Percentiles rank a stretch among this genome's conserved stretches.
These are phyloP conservation scores for Eupithecia inturbata DNA, from an alignment of 2,888 invertebrate species.

Conservation along the genomic window DNA sequence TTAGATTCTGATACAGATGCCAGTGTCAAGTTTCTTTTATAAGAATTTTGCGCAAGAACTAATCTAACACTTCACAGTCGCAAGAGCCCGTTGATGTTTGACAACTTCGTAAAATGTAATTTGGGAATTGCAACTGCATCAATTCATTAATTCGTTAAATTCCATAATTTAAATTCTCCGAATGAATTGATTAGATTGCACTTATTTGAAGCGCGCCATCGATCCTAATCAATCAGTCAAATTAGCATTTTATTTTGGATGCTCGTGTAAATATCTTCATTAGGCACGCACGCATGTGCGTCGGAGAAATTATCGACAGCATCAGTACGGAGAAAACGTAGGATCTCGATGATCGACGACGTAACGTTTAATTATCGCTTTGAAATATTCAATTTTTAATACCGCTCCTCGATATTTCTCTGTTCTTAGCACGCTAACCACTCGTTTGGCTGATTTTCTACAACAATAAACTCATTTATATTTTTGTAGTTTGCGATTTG, in stretches of 20 bases:
- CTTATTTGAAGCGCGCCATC: slow-evolving; percentile 3
- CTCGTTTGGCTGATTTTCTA: not conserved
- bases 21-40: too few species aligned
- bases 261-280: slow-evolving; percentile 25
- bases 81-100: not conserved
- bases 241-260: slow-evolving; percentile 26
- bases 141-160: not conserved
- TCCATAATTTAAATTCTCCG: not conserved
- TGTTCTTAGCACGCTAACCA: slow-evolving; percentile 50
- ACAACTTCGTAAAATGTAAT: not conserved
- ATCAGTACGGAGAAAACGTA: slow-evolving; percentile 48
- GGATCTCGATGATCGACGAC: slow-evolving; percentile 51
- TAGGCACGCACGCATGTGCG: slow-evolving; percentile 20
- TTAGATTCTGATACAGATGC: not conserved
- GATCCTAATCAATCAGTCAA: slow-evolving; percentile 20
- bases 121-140: not conserved
- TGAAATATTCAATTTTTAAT: slow-evolving; percentile 57
- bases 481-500: not conserved
- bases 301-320: slow-evolving; percentile 39
- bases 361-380: slow-evolving; percentile 53
- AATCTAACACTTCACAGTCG: too few species aligned
- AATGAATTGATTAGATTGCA: slow-evolving; percentile 1
- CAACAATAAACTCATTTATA: not conserved
- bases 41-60: too few species aligned
- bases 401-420: slow-evolving; percentile 47